Evolutionary conservation across 2,888 invertebrate species (phyloP).

Genomic region (Drosophila basisetae): DNA sequence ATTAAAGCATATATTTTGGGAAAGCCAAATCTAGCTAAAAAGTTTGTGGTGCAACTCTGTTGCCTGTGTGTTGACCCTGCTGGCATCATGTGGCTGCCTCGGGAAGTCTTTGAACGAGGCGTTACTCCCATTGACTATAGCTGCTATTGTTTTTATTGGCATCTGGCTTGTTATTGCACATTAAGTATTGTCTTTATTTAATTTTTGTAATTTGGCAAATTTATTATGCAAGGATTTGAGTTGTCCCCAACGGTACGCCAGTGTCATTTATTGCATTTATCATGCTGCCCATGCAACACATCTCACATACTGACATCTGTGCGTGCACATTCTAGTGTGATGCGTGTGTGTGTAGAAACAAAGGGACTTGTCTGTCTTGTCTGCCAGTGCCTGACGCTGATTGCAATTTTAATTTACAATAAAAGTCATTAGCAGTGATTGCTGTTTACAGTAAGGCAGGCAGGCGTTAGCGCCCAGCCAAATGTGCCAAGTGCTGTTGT

Average conservation of each 20-base stretch:
- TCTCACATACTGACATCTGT: conserved; percentile 5
- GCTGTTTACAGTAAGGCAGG: conserved; percentile 78
- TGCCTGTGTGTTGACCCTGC: conserved; percentile 45
- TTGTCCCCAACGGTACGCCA: conserved; percentile 59
- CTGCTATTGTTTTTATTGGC: conserved; percentile 47
- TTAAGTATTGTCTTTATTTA: conserved; percentile 80
- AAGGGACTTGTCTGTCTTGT: conserved; percentile 38
- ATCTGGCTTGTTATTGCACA: conserved; percentile 64
- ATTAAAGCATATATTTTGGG: conserved; percentile 6
- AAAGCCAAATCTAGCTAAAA: conserved; percentile 11
- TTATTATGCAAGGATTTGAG: conserved; percentile 79
- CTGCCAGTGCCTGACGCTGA: conserved; percentile 71
- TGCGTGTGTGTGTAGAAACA: conserved; percentile 28
- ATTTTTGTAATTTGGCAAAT: conserved; percentile 80
- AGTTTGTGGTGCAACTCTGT: conserved; percentile 24
- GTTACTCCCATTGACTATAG: conserved; percentile 21
- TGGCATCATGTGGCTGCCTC: conserved; percentile 57
- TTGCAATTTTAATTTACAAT: conserved; percentile 81
- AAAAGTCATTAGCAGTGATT: conserved; percentile 82
- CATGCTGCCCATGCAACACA: conserved; percentile 41
- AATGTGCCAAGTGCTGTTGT: conserved; percentile 71
- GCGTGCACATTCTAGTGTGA: not conserved
- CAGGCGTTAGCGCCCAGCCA: conserved; percentile 60
- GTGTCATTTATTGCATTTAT: conserved; percentile 80
- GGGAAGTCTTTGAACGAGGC: conserved; percentile 47